phyloP scores from a whole-genome alignment of 1,140 invertebrate species.

The Camponotus vicinus region DNA sequence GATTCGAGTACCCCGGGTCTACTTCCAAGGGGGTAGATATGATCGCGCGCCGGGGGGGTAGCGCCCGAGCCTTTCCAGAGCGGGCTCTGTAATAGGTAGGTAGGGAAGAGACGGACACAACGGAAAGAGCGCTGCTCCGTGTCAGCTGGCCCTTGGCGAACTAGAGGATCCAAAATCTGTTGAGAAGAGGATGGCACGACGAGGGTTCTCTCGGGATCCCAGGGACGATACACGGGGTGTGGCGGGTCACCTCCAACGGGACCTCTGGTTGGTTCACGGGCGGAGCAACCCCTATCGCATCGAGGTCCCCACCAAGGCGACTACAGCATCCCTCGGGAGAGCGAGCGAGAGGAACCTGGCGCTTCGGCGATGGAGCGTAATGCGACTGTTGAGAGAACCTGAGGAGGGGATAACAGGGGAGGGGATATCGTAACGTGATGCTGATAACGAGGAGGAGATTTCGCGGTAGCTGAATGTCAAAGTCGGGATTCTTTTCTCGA shows the following conservation, averaged over 20 bases:
- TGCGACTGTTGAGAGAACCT: slow-evolving; percentile 56
- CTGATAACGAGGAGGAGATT: slow-evolving; percentile 69
- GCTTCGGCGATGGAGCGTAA: slow-evolving; percentile 61
- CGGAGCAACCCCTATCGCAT: slow-evolving; percentile 85
- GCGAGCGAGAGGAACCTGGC: slow-evolving; percentile 54
- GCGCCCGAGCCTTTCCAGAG: slow-evolving; percentile 1
- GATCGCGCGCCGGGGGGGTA: slow-evolving; percentile 50
- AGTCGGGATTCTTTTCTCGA: slow-evolving; percentile 47
- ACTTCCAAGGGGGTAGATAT: neutral
- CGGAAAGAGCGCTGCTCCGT: slow-evolving; percentile 77
- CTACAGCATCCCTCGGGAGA: slow-evolving; percentile 78
- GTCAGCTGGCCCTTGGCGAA: slow-evolving; percentile 85
- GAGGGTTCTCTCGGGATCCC: slow-evolving; percentile 81
- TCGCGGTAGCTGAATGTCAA: slow-evolving; percentile 56
- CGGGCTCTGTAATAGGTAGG: neutral
- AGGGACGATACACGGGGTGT: slow-evolving; percentile 84
- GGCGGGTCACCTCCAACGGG: slow-evolving; percentile 81
- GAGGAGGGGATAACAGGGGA: slow-evolving; percentile 24
- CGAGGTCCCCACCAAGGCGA: slow-evolving; percentile 68
- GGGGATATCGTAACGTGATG: slow-evolving; percentile 67
- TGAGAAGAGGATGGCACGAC: slow-evolving; percentile 85
- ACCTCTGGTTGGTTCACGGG: slow-evolving; percentile 85
- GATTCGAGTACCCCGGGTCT: no score
- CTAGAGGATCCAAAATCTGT: slow-evolving; percentile 82
- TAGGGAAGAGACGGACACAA: slow-evolving; percentile 65